These are phyloP conservation scores for Protobothrops flavoviridis DNA, from an alignment of 2,113 vertebrate species.

Conservation along the genomic window DNA sequence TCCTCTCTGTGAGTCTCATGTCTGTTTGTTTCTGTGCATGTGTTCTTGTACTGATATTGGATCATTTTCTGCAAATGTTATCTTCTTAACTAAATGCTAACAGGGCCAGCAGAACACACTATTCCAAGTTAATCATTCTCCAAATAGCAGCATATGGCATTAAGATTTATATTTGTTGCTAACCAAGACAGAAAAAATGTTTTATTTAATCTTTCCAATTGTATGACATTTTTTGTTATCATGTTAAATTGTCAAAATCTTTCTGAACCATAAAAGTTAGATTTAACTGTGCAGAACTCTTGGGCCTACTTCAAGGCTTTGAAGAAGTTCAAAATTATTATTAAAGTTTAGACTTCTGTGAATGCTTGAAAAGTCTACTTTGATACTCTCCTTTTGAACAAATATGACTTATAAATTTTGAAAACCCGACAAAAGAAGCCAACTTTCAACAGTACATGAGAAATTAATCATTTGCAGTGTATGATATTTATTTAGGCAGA, in stretches of 20 bases:
- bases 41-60: background rate
- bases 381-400: conserved; percentile 64
- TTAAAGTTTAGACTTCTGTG: conserved; percentile 62
- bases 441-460: conserved; percentile 20
- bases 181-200: conserved; percentile 26
- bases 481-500: conserved; percentile 16
- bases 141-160: conserved; percentile 43
- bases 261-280: conserved; percentile 61
- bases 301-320: conserved; percentile 64
- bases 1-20: background rate
- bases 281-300: conserved; percentile 60
- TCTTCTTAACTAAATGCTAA: conserved; percentile 56
- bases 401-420: conserved; percentile 56
- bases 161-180: conserved; percentile 50
- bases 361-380: conserved; percentile 53
- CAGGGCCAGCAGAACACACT: conserved; percentile 28
- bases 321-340: conserved; percentile 50
- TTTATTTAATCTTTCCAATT: conserved; percentile 62
- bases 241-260: conserved; percentile 60
- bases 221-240: conserved; percentile 65
- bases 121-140: conserved; percentile 34
- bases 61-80: conserved; percentile 36
- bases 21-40: background rate
- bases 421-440: conserved; percentile 46
- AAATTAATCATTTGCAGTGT: conserved; percentile 43